Base-by-base conservation (phyloP, 92 coral and sea anemone species). In the Parazoanthus darwini region DNA sequence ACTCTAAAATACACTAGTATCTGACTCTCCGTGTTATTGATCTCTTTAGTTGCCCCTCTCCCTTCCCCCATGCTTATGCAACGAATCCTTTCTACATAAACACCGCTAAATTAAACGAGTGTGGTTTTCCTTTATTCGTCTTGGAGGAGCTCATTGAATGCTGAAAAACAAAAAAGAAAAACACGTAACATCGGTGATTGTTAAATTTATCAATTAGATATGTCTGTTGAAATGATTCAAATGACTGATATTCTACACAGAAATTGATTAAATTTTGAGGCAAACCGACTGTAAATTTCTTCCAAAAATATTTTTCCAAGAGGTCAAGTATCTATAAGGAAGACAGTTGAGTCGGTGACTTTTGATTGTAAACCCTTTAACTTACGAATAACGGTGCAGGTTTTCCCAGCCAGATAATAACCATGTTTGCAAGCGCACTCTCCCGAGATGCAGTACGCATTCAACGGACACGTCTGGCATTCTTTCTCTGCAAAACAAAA, bases 351-450 rank as follows among this genome's bases (percentile, higher is more conserved):
- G 0, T 6, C 51, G 9, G 51, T 0, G 51, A 48, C 11, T 48
- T 7, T 48, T 6, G 59, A 54, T 13, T 51, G 59, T 11, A 54
- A 54, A 54, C 1, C 59, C 59, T 13, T 54, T 11, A 22, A 63
- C 70, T 63, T 63, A 63, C 70, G 70, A 63, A 63, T 63, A 1
- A 22, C 89, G 29, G 70, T 18, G 74, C 92, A 90, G 18, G 48
- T 58, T 56, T 90, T 80, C 8, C 89, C 87, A 22, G 51, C 42
- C 72, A 86, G 67, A 29, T 65, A 46, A 39, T 79, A 86, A 23
- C 89, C 92, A 33, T 86, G 89, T 38, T 80, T 86, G 15, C 92
- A 90, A 85, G 82, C 87, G 26, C 92, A 90, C 54, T 80, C 89
- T 81, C 85, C 88, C 42, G 82, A 88, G 74, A 80, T 79, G 39